These are phyloP conservation scores for Chloroceryle inda DNA, from an alignment of 2,797 vertebrate species.

Conservation along the genomic window DNA sequence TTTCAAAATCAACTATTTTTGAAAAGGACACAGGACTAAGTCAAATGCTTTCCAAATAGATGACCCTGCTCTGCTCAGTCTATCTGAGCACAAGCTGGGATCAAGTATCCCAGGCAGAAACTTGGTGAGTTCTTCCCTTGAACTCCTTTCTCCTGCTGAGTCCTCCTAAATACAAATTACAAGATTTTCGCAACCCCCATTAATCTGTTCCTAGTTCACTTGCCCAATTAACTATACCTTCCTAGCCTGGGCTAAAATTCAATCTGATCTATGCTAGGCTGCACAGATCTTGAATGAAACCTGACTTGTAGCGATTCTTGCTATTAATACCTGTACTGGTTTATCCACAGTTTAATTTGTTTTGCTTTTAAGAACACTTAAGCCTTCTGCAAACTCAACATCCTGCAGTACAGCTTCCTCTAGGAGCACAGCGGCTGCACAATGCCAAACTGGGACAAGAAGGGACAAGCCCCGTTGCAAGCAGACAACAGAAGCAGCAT, in stretches of 20 bases:
- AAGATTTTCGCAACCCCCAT: neutral
- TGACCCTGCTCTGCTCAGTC: neutral
- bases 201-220: neutral
- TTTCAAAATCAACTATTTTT: neutral
- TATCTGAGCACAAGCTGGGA: neutral
- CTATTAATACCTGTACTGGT: neutral
- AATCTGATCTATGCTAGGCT: neutral
- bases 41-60: neutral
- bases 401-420: neutral
- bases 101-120: neutral
- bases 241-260: neutral
- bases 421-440: neutral
- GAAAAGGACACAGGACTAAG: neutral
- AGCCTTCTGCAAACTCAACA: neutral
- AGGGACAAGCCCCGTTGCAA: neutral
- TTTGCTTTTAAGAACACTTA: neutral
- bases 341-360: neutral
- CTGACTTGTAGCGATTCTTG: neutral
- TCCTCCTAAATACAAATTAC: neutral
- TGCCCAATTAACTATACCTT: neutral
- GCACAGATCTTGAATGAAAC: neutral
- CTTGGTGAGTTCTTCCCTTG: neutral
- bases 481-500: neutral
- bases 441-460: neutral
- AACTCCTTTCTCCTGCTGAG: neutral